A percentile compares a stretch with the other conserved stretches of the same genome.
phyloP scores from a whole-genome alignment of 1,140 invertebrate species.

The Drosophila busckii region DNA sequence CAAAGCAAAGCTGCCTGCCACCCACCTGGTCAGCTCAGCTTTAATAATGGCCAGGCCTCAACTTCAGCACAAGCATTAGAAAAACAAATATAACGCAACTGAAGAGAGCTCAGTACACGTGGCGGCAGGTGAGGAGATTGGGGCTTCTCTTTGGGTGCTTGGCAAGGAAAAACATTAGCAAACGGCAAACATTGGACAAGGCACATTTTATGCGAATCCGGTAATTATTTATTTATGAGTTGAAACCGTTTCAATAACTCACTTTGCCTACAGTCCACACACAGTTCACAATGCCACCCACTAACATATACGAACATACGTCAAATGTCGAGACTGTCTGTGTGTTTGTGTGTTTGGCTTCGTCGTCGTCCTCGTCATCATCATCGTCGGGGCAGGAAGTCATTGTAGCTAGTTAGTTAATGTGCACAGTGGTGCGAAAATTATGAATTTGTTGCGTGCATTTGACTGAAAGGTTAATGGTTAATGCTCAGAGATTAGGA shows the following conservation, averaged over 20 bases:
- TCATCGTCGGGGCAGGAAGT: slow-evolving; percentile 57
- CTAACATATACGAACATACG: slow-evolving; percentile 19
- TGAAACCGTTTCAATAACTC: slow-evolving; percentile 77
- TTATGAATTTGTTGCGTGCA: slow-evolving; percentile 41
- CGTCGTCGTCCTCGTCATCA: slow-evolving; percentile 15
- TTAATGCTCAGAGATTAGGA: not conserved
- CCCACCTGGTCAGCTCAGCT: not conserved
- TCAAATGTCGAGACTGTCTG: slow-evolving; percentile 44
- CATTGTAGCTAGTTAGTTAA: slow-evolving; percentile 72
- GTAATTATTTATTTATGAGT: slow-evolving; percentile 78
- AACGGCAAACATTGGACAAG: slow-evolving; percentile 45
- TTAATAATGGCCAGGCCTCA: slow-evolving; percentile 47
- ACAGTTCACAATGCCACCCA: not conserved
- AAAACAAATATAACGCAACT: slow-evolving; percentile 49
- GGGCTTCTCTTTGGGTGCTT: slow-evolving; percentile 5
- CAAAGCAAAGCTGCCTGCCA: too few relatives aligned
- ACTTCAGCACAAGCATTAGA: slow-evolving; percentile 35
- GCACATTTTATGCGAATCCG: slow-evolving; percentile 56
- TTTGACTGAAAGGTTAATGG: slow-evolving; percentile 14
- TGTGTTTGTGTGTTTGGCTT: slow-evolving; percentile 3
- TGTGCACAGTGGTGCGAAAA: slow-evolving; percentile 70
- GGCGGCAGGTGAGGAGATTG: slow-evolving; percentile 1
- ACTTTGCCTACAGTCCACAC: slow-evolving; percentile 38
- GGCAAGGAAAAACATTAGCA: slow-evolving; percentile 51
- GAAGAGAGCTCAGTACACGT: slow-evolving; percentile 14